Conservation (phyloP, 1,140 invertebrate genomes). For the Nomia melanderi region DNA sequence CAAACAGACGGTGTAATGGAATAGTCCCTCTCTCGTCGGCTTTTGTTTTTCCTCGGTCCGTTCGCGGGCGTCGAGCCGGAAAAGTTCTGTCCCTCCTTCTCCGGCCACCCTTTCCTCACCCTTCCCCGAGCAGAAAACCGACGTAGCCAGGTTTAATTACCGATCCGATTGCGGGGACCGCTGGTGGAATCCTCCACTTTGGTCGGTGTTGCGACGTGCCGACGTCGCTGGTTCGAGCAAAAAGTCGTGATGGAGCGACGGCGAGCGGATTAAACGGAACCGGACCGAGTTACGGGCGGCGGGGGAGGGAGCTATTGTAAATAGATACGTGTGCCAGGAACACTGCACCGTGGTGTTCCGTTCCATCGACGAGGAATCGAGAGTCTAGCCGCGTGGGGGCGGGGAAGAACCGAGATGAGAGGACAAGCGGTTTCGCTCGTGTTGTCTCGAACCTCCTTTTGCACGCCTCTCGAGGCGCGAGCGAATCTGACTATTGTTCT, state of each 20-base stretch:
- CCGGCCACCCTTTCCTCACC: too few species aligned
- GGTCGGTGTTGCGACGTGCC: slow-evolving; percentile 18
- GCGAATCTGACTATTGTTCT: too few species aligned
- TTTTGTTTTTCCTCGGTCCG: slow-evolving; percentile 35
- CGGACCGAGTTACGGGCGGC: neutral
- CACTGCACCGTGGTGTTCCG: neutral
- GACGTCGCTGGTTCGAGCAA: slow-evolving; percentile 28
- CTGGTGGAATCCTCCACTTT: slow-evolving; percentile 15
- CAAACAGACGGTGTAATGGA: slow-evolving; percentile 45
- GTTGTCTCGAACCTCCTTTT: too few species aligned
- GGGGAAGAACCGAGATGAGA: too few species aligned
- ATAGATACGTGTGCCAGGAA: slow-evolving; percentile 25
- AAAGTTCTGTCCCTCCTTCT: slow-evolving; percentile 3
- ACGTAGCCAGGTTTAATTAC: slow-evolving; percentile 38
- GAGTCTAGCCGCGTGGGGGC: slow-evolving; percentile 21
- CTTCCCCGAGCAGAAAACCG: slow-evolving; percentile 6
- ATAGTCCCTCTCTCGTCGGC: slow-evolving; percentile 15
- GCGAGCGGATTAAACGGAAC: slow-evolving; percentile 29
- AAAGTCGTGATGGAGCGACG: slow-evolving; percentile 29
- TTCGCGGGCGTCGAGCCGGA: slow-evolving; percentile 26
- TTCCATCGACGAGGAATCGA: slow-evolving; percentile 22
- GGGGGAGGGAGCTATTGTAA: slow-evolving; percentile 11
- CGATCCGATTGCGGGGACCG: slow-evolving; percentile 35
- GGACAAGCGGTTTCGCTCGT: too few species aligned
- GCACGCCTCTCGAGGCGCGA: too few species aligned